Base-by-base conservation (phyloP, 53 echinoderm and acorn worm genomes). In the Echinarachnius parma region DNA sequence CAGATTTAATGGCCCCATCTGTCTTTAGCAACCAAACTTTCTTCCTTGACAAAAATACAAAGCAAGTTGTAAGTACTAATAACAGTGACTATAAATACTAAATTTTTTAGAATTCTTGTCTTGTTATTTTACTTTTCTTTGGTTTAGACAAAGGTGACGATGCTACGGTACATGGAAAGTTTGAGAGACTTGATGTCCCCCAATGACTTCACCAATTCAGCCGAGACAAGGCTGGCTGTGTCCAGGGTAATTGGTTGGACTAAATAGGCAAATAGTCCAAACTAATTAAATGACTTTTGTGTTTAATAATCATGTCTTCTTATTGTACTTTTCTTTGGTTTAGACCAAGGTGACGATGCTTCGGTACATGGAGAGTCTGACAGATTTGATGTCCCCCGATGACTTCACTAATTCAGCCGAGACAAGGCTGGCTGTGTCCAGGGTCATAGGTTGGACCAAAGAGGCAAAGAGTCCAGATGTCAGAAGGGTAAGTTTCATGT, bases 401-500 rank as follows among this genome's bases (percentile, higher is more conserved):
- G 87, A 86, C 52, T 95, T 95, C 53, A 81, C 64, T 32, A 95
- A 95, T 69, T 95, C 96, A 15, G 87, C 90, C 25, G 96, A 95
- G 67, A 90, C 87, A 9, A 87, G 96, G 62, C 63, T 95, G 53
- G 96, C 96, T 46, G 96, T 95, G 20, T 90, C 90, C 13, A 79
- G 91, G 52, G 85, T 95, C 28, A 95, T 95, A 27, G 84, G 91
- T 48, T 95, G 96, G 96, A 95, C 87, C 33, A 95, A 91, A 61
- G 96, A 95, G 22, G 96, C 91, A 47, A 95, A 95, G 72, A 90
- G 69, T 31, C 78, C 86, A 28, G 96, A 95, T 30, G 91, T 95
- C 62, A 95, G 96, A 48, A 82, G 84, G 96, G 96, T 95, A 74
- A 78, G 82, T 11, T 26, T n/a, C n/a, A n/a, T n/a, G n/a, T n/a